Evolutionary conservation across 2,888 invertebrate genomes (phyloP), one percentile per base, ranked within the genome.

Genomic region (Tipula confusa): DNA sequence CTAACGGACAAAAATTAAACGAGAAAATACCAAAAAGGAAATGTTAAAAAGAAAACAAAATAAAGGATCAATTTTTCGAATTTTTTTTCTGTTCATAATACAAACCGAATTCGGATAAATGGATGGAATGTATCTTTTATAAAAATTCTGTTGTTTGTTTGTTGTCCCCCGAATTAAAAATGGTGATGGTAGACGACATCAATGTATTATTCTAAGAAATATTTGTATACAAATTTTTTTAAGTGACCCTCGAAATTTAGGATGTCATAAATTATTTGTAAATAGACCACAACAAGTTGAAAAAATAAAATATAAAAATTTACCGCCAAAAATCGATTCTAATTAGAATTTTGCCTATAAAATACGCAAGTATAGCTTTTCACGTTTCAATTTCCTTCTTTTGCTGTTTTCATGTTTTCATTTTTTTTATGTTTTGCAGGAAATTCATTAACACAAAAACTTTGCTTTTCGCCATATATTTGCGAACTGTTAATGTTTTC

Each of bases 21-120:
- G 24, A 64, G 64, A 64, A 64, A 64, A 64, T 64, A 64, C 13
- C n/a, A 64, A 64, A 64, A 43, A 64, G 64, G 64, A 64, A 64
- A 64, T 64, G 64, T 64, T 64, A 64, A 64, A 64, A 64, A 24
- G 64, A 64, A 64, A 64, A 64, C 24, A 64, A 64, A 64, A 64
- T 64, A 64, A 64, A 64, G 64, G 64, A 64, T 64, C 64, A 64
- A 64, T 64, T 64, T 64, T 64, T 64, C 64, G 64, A 64, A n/a
- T 64, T 64, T 64, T 1, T 24, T 64, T 9, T 0, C 9, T 1
- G 24, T 3, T 24, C 64, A 64, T 64, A 24, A 43, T 43, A 43
- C 4, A 43, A 6, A 15, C 15, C 4, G 6, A 43, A 15, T 43
- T 15, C 43, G 43, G 43, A 43, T n/a, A 43, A 43, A 43, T 24